A percentile compares a stretch with the other conserved stretches of the same genome.
phyloP scores from a whole-genome alignment of 2,113 vertebrate genomes.

The Helogale parvula region DNA sequence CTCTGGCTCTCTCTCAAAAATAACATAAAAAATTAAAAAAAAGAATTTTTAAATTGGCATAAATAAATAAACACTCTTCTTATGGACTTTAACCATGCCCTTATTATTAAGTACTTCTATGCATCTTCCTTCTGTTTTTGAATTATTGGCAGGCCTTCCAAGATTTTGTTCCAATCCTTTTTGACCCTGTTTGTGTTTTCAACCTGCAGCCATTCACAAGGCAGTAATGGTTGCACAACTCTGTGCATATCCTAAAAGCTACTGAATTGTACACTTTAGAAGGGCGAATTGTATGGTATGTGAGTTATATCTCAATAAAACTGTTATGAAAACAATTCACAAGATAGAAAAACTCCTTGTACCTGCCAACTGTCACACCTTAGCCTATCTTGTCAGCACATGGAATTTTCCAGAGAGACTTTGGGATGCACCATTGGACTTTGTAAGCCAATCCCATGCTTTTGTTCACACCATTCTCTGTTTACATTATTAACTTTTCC shows the following conservation, averaged over 20 bases:
- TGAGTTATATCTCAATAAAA: neutral
- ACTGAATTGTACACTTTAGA: neutral
- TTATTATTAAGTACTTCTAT: neutral
- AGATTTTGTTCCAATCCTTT: neutral
- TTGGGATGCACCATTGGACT: no score
- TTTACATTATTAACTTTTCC: neutral
- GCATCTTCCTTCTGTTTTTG: neutral
- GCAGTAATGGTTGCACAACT: neutral
- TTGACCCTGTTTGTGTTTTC: neutral
- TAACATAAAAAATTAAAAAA: no score
- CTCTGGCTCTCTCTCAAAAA: no score
- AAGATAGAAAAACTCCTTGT: neutral
- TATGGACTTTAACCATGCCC: neutral
- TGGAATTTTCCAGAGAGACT: neutral
- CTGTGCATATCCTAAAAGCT: neutral
- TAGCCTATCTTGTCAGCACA: neutral
- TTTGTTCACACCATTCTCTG: neutral
- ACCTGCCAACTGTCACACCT: neutral
- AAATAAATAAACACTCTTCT: neutral
- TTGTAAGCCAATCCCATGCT: neutral
- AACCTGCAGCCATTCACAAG: neutral
- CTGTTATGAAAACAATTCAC: neutral
- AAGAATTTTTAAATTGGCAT: neutral
- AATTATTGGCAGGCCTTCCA: neutral
- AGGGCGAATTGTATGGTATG: neutral